Conservation (phyloP, 2,797 vertebrate genomes). For the Lacerta bilineata region DNA sequence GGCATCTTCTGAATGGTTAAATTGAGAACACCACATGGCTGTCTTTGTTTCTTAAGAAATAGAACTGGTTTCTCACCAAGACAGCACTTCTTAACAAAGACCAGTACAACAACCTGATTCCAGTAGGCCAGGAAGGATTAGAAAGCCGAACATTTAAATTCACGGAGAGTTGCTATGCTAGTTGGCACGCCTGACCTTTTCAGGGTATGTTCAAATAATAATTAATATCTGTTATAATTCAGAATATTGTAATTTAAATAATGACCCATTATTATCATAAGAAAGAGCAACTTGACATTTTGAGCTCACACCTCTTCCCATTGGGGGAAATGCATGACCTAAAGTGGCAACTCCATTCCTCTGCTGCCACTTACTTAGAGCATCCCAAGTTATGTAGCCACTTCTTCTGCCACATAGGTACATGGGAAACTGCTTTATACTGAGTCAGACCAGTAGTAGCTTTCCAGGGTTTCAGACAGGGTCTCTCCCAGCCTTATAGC, state of each 20-base stretch:
- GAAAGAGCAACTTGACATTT: neutral
- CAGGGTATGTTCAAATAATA: neutral
- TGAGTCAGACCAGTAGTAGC: too few species aligned
- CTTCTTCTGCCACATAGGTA: neutral
- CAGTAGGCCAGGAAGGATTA: neutral
- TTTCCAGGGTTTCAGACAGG: too few species aligned
- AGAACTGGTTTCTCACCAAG: neutral
- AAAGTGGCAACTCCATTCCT: neutral
- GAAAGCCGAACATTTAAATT: conserved; percentile 1
- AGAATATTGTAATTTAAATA: conserved; percentile 14
- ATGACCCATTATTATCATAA: neutral
- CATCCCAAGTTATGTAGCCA: neutral
- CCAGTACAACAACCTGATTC: neutral
- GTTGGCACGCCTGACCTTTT: neutral
- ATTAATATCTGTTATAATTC: conserved; percentile 2
- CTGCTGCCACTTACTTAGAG: neutral
- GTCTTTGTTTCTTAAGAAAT: neutral
- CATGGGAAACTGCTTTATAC: too few species aligned
- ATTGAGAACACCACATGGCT: neutral
- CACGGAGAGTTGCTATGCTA: neutral
- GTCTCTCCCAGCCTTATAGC: neutral
- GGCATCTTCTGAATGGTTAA: neutral
- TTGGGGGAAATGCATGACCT: neutral
- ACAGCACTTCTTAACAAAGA: conserved; percentile 11
- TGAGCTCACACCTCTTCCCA: neutral